Percentiles rank a stretch among this genome's conserved stretches.
Conservation (phyloP, 1,140 invertebrate genomes). For the Lordiphosa mommai region DNA sequence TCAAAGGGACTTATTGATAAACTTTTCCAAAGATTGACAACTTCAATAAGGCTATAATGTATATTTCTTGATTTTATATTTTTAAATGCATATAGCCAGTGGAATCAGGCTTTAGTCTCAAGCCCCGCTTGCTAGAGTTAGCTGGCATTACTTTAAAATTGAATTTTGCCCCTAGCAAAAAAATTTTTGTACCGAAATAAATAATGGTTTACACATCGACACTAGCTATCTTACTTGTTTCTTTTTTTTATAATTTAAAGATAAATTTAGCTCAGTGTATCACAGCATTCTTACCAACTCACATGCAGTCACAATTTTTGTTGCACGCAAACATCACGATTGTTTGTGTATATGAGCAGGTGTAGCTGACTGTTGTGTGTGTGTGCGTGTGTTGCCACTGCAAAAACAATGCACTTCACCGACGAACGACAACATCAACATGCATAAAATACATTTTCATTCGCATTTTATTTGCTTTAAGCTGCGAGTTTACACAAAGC, state of each 20-base stretch:
- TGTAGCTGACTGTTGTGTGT: conserved; percentile 19
- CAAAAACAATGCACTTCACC: conserved; percentile 68
- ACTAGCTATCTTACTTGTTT: no score
- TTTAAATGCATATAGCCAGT: no score
- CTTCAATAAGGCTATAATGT: no score
- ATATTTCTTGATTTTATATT: no score
- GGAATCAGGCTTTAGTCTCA: no score
- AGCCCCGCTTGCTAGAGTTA: no score
- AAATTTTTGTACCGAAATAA: no score
- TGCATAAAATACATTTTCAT: conserved; percentile 75
- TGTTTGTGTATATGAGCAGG: conserved; percentile 27
- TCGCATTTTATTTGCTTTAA: conserved; percentile 75
- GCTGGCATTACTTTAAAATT: no score
- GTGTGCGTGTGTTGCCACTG: conserved; percentile 51
- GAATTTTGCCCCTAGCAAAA: no score
- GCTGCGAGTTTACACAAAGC: conserved; percentile 71
- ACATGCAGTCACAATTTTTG: conserved; percentile 35
- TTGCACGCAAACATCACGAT: conserved; percentile 54
- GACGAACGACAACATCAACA: conserved; percentile 46
- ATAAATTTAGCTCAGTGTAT: not conserved
- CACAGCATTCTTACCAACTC: conserved; percentile 10
- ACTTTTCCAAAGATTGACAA: no score
- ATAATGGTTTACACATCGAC: no score
- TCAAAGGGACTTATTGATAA: no score
- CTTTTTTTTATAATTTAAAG: not conserved